Conservation (phyloP, 1,140 invertebrate species). For the Pogonus chalceus region DNA sequence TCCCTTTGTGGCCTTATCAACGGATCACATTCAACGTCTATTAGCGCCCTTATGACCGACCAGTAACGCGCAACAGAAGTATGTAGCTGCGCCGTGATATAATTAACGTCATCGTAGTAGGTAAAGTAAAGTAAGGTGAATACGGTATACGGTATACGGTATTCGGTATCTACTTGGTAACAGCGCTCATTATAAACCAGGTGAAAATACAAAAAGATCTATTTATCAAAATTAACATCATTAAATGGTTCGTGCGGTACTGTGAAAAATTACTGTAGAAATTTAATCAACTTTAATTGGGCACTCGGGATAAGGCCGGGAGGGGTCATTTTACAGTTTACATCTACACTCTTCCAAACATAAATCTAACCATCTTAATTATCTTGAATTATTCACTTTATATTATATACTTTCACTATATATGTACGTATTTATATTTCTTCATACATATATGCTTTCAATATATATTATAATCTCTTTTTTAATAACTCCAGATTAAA, state of each 20-base stretch:
- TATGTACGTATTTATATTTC: too few species aligned
- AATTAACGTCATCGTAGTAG: constrained; percentile 1
- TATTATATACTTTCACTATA: too few species aligned
- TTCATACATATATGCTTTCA: too few species aligned
- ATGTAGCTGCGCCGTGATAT: not conserved
- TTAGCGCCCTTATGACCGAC: not conserved
- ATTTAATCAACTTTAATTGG: constrained; percentile 6
- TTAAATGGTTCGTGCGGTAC: not conserved
- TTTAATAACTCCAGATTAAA: too few species aligned
- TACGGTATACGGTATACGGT: too few species aligned
- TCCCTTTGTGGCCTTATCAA: not conserved
- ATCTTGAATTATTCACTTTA: not conserved
- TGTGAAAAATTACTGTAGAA: not conserved
- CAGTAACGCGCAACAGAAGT: not conserved
- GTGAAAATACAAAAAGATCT: not conserved
- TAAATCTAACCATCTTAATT: constrained; percentile 3
- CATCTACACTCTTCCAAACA: not conserved
- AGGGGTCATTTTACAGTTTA: not conserved
- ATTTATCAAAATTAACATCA: constrained; percentile 8
- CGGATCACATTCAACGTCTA: not conserved
- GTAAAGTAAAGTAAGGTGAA: too few species aligned
- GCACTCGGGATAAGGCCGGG: not conserved
- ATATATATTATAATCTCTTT: too few species aligned
- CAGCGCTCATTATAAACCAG: not conserved
- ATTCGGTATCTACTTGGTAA: too few species aligned